phyloP scores from a whole-genome alignment of 2,113 vertebrate species.

The Gnathonemus longibarbis region DNA sequence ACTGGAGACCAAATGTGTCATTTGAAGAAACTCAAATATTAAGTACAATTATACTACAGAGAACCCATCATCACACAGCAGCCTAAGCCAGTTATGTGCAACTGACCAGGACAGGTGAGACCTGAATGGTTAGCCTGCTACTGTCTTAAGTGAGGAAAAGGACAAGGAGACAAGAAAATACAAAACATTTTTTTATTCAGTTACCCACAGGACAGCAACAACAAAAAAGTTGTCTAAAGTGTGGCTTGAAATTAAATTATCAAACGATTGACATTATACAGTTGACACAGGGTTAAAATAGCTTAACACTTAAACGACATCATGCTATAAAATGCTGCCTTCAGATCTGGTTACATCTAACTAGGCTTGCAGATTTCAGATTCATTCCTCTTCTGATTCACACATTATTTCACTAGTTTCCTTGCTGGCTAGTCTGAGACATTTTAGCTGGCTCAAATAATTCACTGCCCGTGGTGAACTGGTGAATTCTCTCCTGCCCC shows the following conservation, averaged over 20 bases:
- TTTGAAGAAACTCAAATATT: neutral
- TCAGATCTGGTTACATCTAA: neutral
- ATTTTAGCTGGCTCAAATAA: neutral
- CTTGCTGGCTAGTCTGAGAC: neutral
- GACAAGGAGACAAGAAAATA: neutral
- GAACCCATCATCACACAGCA: neutral
- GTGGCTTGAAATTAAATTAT: neutral
- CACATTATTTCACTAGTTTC: neutral
- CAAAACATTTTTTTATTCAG: neutral
- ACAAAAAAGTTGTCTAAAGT: neutral
- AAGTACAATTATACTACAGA: neutral
- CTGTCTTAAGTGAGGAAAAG: neutral
- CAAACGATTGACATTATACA: neutral
- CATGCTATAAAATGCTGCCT: neutral
- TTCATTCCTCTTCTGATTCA: neutral
- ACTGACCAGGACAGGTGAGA: neutral
- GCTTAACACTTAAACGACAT: neutral
- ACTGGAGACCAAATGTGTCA: neutral
- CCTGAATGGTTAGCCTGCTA: neutral
- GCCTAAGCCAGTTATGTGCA: neutral
- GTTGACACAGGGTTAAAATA: neutral
- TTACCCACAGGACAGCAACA: neutral
- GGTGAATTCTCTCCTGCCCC: neutral
- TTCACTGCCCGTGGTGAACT: neutral
- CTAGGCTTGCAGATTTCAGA: neutral